Conservation (phyloP, 2,113 vertebrate genomes). For the Brachionichthys hirsutus region DNA sequence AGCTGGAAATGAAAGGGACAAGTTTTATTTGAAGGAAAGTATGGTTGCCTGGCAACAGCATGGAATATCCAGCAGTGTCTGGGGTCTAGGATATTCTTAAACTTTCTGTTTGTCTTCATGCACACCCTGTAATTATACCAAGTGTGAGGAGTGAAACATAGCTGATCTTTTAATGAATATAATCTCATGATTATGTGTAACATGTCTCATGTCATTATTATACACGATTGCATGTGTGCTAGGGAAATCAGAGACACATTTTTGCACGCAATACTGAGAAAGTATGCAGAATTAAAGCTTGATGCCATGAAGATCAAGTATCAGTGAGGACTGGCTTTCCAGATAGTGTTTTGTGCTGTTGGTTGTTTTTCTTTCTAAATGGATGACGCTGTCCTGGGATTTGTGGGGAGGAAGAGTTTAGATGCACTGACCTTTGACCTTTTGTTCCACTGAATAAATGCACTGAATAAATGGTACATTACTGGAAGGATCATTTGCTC, state of each 20-base stretch:
- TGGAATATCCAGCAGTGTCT: slow-evolving; percentile 65
- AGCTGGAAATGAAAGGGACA: slow-evolving; percentile 62
- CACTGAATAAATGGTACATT: slow-evolving; percentile 10
- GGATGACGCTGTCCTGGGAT: slow-evolving; percentile 55
- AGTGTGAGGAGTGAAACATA: slow-evolving; percentile 13
- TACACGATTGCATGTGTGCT: background rate
- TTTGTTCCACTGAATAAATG: slow-evolving; percentile 60
- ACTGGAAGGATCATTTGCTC: too few species aligned
- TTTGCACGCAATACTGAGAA: slow-evolving; percentile 1
- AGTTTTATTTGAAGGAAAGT: slow-evolving; percentile 72
- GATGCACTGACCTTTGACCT: slow-evolving; percentile 64
- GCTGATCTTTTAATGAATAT: background rate
- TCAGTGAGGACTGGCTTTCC: slow-evolving; percentile 21
- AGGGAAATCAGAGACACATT: slow-evolving; percentile 4
- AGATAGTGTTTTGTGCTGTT: slow-evolving; percentile 44
- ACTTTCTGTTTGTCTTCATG: slow-evolving; percentile 62
- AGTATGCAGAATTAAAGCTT: slow-evolving; percentile 1
- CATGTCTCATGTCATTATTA: background rate
- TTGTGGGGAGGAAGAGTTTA: slow-evolving; percentile 56
- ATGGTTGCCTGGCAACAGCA: slow-evolving; percentile 81
- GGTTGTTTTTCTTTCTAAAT: slow-evolving; percentile 65
- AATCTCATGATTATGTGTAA: background rate
- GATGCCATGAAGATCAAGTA: slow-evolving; percentile 22
- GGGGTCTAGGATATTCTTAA: slow-evolving; percentile 51
- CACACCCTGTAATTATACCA: slow-evolving; percentile 51